Evolutionary conservation across 2,888 invertebrate genomes (phyloP), one percentile per base, ranked within the genome.

Genomic region (Parascotia fuliginaria): DNA sequence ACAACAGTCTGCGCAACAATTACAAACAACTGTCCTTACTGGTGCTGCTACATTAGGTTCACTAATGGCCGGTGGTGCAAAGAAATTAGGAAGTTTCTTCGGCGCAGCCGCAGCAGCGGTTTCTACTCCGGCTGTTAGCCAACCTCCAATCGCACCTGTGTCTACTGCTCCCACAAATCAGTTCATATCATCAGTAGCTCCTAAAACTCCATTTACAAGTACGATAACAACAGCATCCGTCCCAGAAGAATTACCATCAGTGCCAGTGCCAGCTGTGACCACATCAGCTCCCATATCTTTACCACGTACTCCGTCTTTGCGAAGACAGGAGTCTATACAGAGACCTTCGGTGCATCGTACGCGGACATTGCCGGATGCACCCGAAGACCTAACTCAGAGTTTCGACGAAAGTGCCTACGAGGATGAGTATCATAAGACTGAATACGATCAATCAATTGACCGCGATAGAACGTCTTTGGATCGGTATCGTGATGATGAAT

Each of bases 371-470:
- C 92, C 92, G 40, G 92, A 91, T 65, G 92, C 92, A 55, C 92
- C 92, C 37, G 91, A 91, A 56, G 91, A 91, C 56, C 79, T 86
- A 75, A 57, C 73, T 65, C 80, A 83, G 75, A 85, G 85, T 81
- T 89, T 85, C 70, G 89, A 91, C 73, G 91, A 91, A 89, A 90
- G 91, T 91, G 91, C 91, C 91, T 92, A 90, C 81, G 92, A 92
- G 65, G 89, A 91, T 68, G 91, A 92, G 83, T 90, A 89, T 77
- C 70, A 90, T 85, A 90, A 91, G 91, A 90, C 92, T 91, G 91
- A 90, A 79, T 83, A 83, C 70, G 89, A 91, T 83, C 87, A 87
- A 87, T 68, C 75, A 68, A 79, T 78, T 73, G 89, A 90, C 57
- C 84, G 81, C 46, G 87, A 88, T 49, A 85, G 85, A 67, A 79